Base-by-base conservation (phyloP, 2,797 vertebrate species). In the Cryptoblepharus egeriae region DNA sequence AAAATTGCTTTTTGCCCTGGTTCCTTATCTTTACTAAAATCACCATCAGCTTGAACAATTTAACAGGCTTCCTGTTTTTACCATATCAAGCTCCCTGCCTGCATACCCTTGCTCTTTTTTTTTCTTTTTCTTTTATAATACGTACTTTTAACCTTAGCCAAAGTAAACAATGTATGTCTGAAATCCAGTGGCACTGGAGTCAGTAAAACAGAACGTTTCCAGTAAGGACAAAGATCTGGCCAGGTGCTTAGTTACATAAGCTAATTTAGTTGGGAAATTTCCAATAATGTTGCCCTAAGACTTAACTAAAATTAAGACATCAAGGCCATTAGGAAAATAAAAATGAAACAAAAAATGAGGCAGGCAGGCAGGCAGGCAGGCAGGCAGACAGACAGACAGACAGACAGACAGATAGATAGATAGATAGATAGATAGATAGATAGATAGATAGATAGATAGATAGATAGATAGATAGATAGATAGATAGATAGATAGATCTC, bases 91-190 rank as follows among this genome's bases (percentile, higher is more conserved):
- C 0, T 39, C 39, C 30, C 75, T 89, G 85, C 61, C 3, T 30
- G 22, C 12, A 7, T 0, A 74, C 74, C 0, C 45, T 84, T 63
- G 49, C 28, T 77, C 20, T 52, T 9, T 82, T 5, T n/a, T 82
- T 80, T 77, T 60, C 20, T 70, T 1, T 15, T 69, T 83, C 58
- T 12, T 35, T 63, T 11, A 52, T 72, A 72, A 85, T 60, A n/a
- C n/a, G n/a, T n/a, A 30, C 16, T 18, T 30, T 15, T n/a, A 39
- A 3, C 61, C 1, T 61, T 76, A 81, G 10, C 5, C 80, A 84
- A 52, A 80, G 16, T 5, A 80, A 88, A 85, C 32, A 45, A 55
- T 79, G 9, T 10, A 70, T 77, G 63, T 35, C 83, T 57, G 2
- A 71, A 60, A 74, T 73, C 42, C 58, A 81, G 35, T 30, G 35